phyloP scores from a whole-genome alignment of 2,113 vertebrate genomes.

The Parus major region DNA sequence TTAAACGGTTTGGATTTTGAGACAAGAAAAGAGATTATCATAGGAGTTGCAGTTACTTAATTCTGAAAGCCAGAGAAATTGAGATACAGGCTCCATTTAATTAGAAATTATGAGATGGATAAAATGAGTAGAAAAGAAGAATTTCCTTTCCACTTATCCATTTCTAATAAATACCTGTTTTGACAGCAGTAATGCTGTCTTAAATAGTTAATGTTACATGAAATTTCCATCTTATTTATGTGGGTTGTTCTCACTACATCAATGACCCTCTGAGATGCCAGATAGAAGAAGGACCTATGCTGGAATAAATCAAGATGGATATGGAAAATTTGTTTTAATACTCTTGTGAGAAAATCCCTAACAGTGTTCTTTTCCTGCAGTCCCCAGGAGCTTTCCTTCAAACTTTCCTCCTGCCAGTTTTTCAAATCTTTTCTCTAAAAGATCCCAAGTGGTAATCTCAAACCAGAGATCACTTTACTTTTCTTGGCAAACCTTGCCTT shows the following conservation, averaged over 20 bases:
- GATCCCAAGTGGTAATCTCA: neutral
- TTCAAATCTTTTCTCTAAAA: neutral
- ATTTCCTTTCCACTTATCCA: neutral
- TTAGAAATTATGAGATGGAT: neutral
- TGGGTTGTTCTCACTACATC: neutral
- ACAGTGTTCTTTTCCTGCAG: neutral
- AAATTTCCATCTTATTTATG: conserved; percentile 14
- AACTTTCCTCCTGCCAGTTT: neutral
- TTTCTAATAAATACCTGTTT: conserved; percentile 33
- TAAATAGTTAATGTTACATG: conserved; percentile 21
- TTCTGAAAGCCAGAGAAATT: neutral
- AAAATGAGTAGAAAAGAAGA: neutral
- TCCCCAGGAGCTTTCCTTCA: neutral
- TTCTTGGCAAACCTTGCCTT: neutral
- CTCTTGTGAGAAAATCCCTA: neutral
- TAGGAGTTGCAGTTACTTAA: neutral
- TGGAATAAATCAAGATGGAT: neutral
- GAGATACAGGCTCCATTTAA: neutral
- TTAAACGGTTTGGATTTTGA: conserved; percentile 26
- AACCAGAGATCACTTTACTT: neutral
- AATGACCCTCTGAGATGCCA: neutral
- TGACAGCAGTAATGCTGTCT: neutral
- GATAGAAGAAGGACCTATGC: neutral
- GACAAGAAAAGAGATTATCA: neutral
- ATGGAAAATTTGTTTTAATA: neutral